phyloP scores from a whole-genome alignment of 2,797 vertebrate species.

The Graptemys geographica region DNA sequence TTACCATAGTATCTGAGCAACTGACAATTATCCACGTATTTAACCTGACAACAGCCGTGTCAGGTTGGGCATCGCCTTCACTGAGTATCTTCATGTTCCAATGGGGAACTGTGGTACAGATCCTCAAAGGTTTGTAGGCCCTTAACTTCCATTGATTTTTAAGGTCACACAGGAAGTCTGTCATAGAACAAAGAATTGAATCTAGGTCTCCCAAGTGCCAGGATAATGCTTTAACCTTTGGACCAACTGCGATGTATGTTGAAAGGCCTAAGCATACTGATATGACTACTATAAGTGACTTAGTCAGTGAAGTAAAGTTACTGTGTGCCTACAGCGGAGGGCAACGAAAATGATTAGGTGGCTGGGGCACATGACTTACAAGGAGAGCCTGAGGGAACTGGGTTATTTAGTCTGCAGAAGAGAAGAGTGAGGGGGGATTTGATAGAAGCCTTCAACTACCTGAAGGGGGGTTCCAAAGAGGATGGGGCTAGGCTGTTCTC shows the following conservation, averaged over 20 bases:
- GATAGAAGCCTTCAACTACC: too few species aligned
- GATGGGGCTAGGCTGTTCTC: too few species aligned
- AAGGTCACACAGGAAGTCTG: neutral
- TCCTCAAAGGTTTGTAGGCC: neutral
- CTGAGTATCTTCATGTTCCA: neutral
- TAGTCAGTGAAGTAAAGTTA: too few species aligned
- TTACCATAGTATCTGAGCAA: neutral
- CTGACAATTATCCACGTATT: fast-evolving
- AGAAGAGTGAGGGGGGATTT: too few species aligned
- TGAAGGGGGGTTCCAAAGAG: too few species aligned
- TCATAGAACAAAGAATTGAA: neutral
- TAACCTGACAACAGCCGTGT: neutral
- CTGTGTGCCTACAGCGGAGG: too few species aligned
- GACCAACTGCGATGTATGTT: neutral
- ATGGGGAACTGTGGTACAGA: neutral
- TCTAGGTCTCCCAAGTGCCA: fast-evolving
- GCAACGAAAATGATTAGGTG: too few species aligned
- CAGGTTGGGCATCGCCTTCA: neutral
- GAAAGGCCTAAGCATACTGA: too few species aligned
- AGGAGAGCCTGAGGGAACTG: too few species aligned
- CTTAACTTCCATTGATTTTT: neutral
- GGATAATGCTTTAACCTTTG: neutral
- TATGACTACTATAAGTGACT: too few species aligned
- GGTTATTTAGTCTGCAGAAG: too few species aligned
- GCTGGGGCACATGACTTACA: too few species aligned